Evolutionary conservation across 2,888 invertebrate genomes (phyloP).

Genomic region (Calameuta pallipes): DNA sequence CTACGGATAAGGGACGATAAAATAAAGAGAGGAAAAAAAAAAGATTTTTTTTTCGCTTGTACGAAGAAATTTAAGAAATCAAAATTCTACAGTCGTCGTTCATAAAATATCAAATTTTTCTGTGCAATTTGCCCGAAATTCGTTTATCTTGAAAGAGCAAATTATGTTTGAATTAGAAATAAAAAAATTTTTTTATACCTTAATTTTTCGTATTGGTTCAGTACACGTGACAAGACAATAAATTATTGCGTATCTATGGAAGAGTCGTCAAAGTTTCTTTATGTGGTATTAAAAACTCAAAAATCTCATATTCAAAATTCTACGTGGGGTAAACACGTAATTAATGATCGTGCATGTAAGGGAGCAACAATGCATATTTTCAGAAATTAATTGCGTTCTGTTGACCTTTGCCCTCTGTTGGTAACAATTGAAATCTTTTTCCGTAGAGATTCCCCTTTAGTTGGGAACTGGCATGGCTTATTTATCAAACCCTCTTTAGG

Average conservation of each 20-base stretch:
- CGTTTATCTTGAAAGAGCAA: background rate
- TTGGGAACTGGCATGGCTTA: background rate
- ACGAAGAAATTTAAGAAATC: background rate
- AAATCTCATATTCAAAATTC: background rate
- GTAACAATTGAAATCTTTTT: background rate
- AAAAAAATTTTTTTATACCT: background rate
- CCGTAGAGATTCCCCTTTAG: too few species aligned
- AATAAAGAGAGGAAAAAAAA: background rate
- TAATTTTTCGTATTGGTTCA: background rate
- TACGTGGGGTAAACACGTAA: background rate
- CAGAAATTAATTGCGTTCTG: background rate
- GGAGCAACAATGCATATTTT: background rate
- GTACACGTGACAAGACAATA: background rate
- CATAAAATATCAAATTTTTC: background rate
- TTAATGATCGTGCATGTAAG: background rate
- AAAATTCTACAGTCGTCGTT: background rate
- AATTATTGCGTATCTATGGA: background rate
- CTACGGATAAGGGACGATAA: background rate
- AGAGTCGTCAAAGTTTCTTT: background rate
- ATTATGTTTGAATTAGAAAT: background rate
- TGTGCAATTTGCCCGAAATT: background rate
- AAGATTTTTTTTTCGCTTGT: background rate
- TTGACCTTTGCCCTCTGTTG: background rate
- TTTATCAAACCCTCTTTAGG: slow-evolving; percentile 3
- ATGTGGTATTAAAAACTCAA: background rate